Conservation (phyloP, 2,113 vertebrate species). For the Atherinomorus stipes region DNA sequence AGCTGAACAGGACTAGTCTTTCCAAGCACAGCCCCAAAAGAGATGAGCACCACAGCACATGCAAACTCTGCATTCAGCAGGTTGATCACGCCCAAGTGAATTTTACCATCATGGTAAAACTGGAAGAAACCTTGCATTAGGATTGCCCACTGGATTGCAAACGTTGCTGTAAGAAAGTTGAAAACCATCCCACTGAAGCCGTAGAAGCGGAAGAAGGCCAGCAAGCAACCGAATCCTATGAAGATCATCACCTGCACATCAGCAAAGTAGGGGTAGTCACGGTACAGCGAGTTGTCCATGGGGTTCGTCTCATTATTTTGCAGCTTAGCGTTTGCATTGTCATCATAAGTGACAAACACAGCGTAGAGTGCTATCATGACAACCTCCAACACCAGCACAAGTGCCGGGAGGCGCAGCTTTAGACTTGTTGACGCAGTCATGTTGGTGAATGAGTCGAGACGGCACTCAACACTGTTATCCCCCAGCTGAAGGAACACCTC, state of each 20-base stretch:
- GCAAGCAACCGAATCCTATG: slow-evolving; percentile 86
- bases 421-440: slow-evolving; percentile 65
- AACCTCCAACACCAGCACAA: slow-evolving; percentile 79
- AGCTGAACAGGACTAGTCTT: slow-evolving; percentile 87
- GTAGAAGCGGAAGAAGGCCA: slow-evolving; percentile 84
- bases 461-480: slow-evolving; percentile 35
- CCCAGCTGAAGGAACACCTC: slow-evolving; percentile 38
- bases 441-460: slow-evolving; percentile 44
- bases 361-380: slow-evolving; percentile 79
- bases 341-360: slow-evolving; percentile 82
- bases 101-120: slow-evolving; percentile 76
- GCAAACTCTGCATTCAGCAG: slow-evolving; percentile 85
- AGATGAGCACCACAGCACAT: slow-evolving; percentile 87
- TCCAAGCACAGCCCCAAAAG: slow-evolving; percentile 84
- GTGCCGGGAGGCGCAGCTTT: slow-evolving; percentile 74
- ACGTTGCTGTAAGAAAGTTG: slow-evolving; percentile 86
- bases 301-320: slow-evolving; percentile 66
- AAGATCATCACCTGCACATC: slow-evolving; percentile 89
- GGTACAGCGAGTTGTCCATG: slow-evolving; percentile 73
- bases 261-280: slow-evolving; percentile 84
- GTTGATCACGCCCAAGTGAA: slow-evolving; percentile 81
- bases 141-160: slow-evolving; percentile 86
- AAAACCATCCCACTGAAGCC: slow-evolving; percentile 85
- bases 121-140: slow-evolving; percentile 85
- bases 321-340: slow-evolving; percentile 57